Evolutionary conservation across 2,888 invertebrate genomes (phyloP).

Genomic region (Anthophora plumipes): DNA sequence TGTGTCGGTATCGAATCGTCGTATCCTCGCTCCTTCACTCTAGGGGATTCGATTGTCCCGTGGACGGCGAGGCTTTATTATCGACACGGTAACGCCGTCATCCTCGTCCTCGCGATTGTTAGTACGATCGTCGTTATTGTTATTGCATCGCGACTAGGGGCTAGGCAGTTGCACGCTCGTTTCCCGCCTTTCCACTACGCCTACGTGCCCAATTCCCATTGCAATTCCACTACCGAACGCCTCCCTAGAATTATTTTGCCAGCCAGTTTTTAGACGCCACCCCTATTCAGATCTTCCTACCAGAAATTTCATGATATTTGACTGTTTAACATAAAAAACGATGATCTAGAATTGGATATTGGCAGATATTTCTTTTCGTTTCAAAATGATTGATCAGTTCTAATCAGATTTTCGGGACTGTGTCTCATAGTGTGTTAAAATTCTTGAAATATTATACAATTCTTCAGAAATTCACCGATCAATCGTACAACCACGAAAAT

Average conservation of each 20-base stretch:
- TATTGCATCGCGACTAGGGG: constrained; percentile 61
- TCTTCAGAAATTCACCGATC: too few species aligned
- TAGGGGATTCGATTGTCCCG: constrained; percentile 42
- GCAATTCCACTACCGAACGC: constrained; percentile 56
- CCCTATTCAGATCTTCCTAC: not conserved
- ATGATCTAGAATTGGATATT: not conserved
- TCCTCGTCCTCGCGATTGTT: constrained; percentile 60
- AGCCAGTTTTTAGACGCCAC: constrained; percentile 11
- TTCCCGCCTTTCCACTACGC: constrained; percentile 45
- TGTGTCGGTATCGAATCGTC: constrained; percentile 13
- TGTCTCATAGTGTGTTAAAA: too few species aligned
- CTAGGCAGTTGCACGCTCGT: constrained; percentile 29
- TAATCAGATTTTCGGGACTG: too few species aligned
- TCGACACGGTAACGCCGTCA: constrained; percentile 61
- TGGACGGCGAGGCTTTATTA: constrained; percentile 61
- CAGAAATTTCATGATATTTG: not conserved
- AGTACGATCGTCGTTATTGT: constrained; percentile 69
- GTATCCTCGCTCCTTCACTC: not conserved
- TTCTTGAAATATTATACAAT: too few species aligned
- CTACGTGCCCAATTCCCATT: constrained; percentile 70
- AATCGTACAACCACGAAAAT: too few species aligned
- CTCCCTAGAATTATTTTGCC: constrained; percentile 41
- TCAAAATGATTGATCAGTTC: too few species aligned
- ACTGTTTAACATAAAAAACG: not conserved
- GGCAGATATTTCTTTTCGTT: too few species aligned